Conservation (phyloP, 2,113 vertebrate species). For the Rhinoptilus africanus region DNA sequence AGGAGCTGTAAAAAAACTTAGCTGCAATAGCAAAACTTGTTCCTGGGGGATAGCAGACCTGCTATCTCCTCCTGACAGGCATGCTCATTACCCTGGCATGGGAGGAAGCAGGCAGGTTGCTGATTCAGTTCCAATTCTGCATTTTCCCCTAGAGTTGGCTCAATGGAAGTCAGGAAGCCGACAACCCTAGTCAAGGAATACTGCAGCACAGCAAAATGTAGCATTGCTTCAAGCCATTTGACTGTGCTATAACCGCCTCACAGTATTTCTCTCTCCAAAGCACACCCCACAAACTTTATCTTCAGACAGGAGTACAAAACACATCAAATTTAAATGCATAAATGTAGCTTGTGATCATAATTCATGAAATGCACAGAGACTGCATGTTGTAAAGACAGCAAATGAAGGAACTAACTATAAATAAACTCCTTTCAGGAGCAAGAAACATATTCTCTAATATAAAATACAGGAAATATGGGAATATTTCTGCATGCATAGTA, state of each 20-base stretch:
- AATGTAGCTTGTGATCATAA: neutral
- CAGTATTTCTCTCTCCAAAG: neutral
- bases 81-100: neutral
- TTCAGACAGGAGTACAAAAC: neutral
- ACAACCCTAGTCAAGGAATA: neutral
- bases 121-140: slow-evolving; percentile 5
- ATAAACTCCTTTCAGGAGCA: neutral
- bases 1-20: neutral
- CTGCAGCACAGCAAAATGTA: neutral
- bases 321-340: neutral
- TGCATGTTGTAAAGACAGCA: neutral
- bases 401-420: neutral
- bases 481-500: neutral
- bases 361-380: neutral
- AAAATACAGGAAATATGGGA: neutral
- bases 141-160: neutral
- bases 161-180: neutral
- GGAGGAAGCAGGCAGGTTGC: neutral
- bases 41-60: neutral
- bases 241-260: neutral
- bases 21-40: neutral
- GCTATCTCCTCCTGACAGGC: neutral
- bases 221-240: neutral
- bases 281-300: neutral
- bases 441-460: neutral